Percentiles rank a stretch among this genome's conserved stretches.
phyloP scores from a whole-genome alignment of 2,113 vertebrate genomes.

The Dunckerocampus dactyliophorus region DNA sequence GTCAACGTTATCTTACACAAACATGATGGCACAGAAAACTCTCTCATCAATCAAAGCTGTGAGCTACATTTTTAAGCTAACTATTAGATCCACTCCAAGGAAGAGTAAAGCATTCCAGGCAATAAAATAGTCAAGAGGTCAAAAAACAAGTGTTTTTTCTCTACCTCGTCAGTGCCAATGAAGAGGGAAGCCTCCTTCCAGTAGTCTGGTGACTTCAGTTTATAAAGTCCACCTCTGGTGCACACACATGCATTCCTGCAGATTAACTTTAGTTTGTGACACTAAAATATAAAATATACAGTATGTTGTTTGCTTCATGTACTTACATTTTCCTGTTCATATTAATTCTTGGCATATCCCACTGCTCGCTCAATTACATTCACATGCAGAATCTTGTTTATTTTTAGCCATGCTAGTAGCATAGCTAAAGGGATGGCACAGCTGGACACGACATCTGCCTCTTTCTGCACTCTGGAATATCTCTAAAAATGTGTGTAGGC shows the following conservation, averaged over 20 bases:
- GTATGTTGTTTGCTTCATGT: too few relatives aligned
- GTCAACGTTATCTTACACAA: too few relatives aligned
- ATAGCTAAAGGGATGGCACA: neutral
- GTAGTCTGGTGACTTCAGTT: conserved; percentile 24
- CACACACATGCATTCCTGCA: conserved; percentile 18
- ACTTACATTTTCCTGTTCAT: neutral
- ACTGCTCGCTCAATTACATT: neutral
- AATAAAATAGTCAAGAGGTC: conserved; percentile 26
- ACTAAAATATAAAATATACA: neutral
- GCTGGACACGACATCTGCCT: neutral
- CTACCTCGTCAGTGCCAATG: conserved; percentile 39
- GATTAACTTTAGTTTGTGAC: conserved; percentile 32
- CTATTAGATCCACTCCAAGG: conserved; percentile 3
- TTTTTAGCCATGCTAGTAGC: neutral
- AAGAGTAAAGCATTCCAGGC: conserved; percentile 17
- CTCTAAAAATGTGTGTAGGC: neutral
- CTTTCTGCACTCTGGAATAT: neutral
- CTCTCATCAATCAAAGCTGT: conserved; percentile 1
- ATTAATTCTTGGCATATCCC: neutral
- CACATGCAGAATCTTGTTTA: neutral
- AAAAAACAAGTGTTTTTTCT: conserved; percentile 30
- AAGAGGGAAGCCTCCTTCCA: neutral
- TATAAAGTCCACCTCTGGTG: neutral
- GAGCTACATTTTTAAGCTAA: conserved; percentile 5
- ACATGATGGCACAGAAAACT: neutral